phyloP scores from a whole-genome alignment of 2,888 invertebrate species.

The Lycaena phlaeas region DNA sequence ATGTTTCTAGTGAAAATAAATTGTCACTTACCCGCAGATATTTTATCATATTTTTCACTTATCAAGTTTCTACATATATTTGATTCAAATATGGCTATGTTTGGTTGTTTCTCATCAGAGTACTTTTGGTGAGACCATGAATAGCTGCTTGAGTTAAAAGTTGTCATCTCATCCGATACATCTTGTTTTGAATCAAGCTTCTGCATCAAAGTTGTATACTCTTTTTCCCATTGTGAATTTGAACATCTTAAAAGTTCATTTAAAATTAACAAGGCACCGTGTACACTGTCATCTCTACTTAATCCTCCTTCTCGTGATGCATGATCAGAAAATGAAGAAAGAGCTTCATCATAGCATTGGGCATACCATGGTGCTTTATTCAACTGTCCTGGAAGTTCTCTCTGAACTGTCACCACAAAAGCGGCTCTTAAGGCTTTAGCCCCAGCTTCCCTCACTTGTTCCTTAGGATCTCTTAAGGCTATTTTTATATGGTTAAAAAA shows the following conservation, averaged over 20 bases:
- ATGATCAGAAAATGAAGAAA: slow-evolving; percentile 81
- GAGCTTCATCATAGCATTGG: slow-evolving; percentile 92
- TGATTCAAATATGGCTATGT: slow-evolving; percentile 79
- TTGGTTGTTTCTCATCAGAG: slow-evolving; percentile 44
- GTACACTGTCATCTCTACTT: slow-evolving; percentile 90
- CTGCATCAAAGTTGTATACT: slow-evolving; percentile 81
- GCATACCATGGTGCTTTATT: slow-evolving; percentile 93
- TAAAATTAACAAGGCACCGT: slow-evolving; percentile 91
- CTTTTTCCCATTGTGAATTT: slow-evolving; percentile 89
- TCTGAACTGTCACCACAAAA: slow-evolving; percentile 92
- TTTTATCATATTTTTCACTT: slow-evolving; percentile 85
- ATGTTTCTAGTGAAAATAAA: too few relatives aligned
- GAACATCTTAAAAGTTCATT: slow-evolving; percentile 95
- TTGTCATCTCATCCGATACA: slow-evolving; percentile 61
- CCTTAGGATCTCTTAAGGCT: slow-evolving; percentile 92
- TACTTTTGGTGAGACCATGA: slow-evolving; percentile 41
- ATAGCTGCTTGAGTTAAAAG: slow-evolving; percentile 59
- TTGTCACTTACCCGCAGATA: slow-evolving; percentile 72
- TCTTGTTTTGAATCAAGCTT: slow-evolving; percentile 67
- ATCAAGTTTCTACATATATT: slow-evolving; percentile 88
- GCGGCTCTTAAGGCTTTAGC: slow-evolving; percentile 95
- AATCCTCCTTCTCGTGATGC: slow-evolving; percentile 73
- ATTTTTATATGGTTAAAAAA: slow-evolving; percentile 95
- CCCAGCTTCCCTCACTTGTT: slow-evolving; percentile 91
- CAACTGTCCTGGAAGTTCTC: slow-evolving; percentile 92